Evolutionary conservation across 2,113 vertebrate genomes (phyloP), one percentile per base, ranked within the genome.

Genomic region (Petrocephalus microphthalmus): DNA sequence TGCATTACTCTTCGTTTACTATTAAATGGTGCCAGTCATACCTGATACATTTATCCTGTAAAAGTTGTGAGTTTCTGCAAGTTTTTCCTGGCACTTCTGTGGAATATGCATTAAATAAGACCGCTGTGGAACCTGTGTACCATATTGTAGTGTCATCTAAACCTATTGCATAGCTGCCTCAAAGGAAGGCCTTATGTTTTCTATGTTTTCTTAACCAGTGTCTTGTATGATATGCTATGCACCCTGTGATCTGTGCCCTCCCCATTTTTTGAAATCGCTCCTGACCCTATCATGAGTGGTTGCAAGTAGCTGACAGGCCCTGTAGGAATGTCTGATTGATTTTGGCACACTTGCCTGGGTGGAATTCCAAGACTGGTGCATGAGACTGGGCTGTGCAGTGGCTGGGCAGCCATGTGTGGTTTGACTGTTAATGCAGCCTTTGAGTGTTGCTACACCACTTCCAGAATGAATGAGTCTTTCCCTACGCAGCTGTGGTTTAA

Each of bases 341-440:
- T 92, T 88, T 91, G 92, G 90, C 93, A 89, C 91, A 92, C 93
- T 92, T 93, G 93, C 92, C 90, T 89, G 92, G 85, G 89, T 90
- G 92, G 93, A 93, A 95, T 94, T 89, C 91, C 88, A 90, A 90
- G 90, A 67, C 93, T 92, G 93, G 92, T 93, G 93, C 90, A 90
- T 74, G 56, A 90, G 91, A 91, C 92, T 93, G 93, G 93, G 93
- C 93, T 92, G 91, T 93, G 93, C 93, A 92, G 93, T 90, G 93
- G 92, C 92, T 25, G 92, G 91, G 94, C 92, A 90, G 90, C 91
- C 88, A 87, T 91, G 93, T 92, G 91, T 94, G 93, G 90, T 85
- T 88, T 19, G 92, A 93, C 93, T 93, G 91, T 94, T 94, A 94
- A 95, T 93, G 89, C 87, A 52, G 90, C 91, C 89, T 92, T 94